A percentile compares a stretch with the other conserved stretches of the same genome.
Conservation (phyloP, 2,888 invertebrate species). For the Lapara coniferarum region DNA sequence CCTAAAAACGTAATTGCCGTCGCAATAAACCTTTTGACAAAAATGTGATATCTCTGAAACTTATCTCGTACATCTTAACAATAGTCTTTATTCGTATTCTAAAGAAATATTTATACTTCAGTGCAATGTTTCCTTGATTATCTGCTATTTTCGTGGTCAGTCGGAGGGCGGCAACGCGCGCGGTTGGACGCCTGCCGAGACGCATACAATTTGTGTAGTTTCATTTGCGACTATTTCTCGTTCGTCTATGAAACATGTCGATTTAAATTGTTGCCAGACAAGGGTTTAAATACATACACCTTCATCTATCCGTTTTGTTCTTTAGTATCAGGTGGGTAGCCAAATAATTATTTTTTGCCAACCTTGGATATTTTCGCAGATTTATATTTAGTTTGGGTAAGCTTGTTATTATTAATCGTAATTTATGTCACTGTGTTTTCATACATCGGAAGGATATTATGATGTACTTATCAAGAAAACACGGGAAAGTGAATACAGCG, state of each 20-base stretch:
- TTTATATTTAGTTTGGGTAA: constrained; percentile 20
- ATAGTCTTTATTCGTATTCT: constrained; percentile 47
- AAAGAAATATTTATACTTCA: constrained; percentile 49
- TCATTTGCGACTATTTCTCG: constrained; percentile 17
- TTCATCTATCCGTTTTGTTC: neutral
- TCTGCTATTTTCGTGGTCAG: constrained; percentile 68
- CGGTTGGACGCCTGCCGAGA: constrained; percentile 50
- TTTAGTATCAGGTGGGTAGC: constrained; percentile 4
- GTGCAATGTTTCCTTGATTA: constrained; percentile 56
- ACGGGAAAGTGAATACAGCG: constrained; percentile 40
- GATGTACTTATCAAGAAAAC: constrained; percentile 32
- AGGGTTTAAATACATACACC: constrained; percentile 7
- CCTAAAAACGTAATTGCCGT: neutral
- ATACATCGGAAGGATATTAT: neutral
- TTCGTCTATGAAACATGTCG: constrained; percentile 8
- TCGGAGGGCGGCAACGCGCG: constrained; percentile 55
- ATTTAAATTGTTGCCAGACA: neutral
- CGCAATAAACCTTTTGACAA: neutral
- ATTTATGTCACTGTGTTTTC: neutral
- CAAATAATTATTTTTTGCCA: neutral
- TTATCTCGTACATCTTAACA: constrained; percentile 43
- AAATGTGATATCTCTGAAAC: constrained; percentile 19
- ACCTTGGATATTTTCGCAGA: constrained; percentile 6
- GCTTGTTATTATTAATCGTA: neutral
- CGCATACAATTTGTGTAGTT: constrained; percentile 28